Conservation (phyloP, 2,888 invertebrate genomes). For the Argynnis bischoffii region DNA sequence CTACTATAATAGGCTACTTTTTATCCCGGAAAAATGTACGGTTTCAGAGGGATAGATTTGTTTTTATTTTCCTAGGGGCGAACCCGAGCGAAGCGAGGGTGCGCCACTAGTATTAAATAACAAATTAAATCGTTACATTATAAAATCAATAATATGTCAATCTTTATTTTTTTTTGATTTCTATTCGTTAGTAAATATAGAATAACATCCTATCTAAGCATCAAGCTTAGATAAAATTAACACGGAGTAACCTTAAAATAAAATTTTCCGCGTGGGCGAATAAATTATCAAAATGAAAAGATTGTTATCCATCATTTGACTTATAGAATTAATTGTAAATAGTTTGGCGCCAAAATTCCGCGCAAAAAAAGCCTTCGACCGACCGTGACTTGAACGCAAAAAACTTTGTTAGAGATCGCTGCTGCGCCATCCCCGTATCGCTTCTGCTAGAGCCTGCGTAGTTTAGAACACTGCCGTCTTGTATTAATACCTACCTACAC, state of each 20-base stretch:
- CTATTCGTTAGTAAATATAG: no score
- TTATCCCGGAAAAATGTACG: no score
- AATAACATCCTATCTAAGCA: no score
- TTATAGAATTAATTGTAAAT: conserved; percentile 36
- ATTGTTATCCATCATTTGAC: conserved; percentile 32
- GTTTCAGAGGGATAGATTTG: no score
- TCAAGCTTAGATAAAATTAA: not conserved
- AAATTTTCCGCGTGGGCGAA: conserved; percentile 24
- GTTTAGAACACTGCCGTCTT: not conserved
- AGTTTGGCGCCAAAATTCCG: conserved; percentile 76
- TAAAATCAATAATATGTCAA: no score
- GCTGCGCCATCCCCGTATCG: conserved; percentile 20
- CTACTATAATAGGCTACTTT: no score
- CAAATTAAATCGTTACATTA: no score
- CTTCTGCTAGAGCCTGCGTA: conserved; percentile 10
- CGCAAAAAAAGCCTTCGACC: conserved; percentile 71
- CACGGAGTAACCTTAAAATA: conserved; percentile 35
- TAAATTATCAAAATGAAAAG: conserved; percentile 33
- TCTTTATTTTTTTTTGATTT: no score
- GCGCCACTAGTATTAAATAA: no score
- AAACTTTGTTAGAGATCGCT: conserved; percentile 49
- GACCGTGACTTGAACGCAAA: conserved; percentile 69
- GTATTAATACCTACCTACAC: no score
- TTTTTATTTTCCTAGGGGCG: no score
- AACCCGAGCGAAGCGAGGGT: no score